Conservation (phyloP, 2,888 invertebrate genomes). For the Geophilus truncorum region DNA sequence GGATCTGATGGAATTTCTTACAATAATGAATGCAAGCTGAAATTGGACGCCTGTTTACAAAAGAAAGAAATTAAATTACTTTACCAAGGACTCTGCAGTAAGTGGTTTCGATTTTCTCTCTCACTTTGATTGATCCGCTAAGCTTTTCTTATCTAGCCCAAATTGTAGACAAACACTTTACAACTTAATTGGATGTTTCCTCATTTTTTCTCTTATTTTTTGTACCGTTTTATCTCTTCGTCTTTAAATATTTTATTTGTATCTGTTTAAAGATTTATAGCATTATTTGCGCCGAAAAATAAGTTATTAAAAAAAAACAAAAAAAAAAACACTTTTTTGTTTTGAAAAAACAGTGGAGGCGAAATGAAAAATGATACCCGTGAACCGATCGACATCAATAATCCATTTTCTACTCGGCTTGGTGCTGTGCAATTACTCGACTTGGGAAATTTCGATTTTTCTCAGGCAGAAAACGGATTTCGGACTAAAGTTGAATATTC, state of each 20-base stretch:
- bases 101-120: conserved; percentile 50
- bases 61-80: conserved; percentile 67
- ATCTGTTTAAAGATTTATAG: too few species aligned
- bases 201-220: too few species aligned
- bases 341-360: neutral
- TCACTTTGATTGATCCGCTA: neutral
- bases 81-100: conserved; percentile 80
- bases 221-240: neutral
- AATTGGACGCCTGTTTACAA: conserved; percentile 71
- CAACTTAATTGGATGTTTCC: too few species aligned
- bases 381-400: neutral
- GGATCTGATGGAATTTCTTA: conserved; percentile 51
- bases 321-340: too few species aligned
- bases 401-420: neutral
- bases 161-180: neutral
- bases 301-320: too few species aligned
- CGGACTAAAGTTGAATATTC: neutral
- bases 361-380: neutral
- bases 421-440: neutral
- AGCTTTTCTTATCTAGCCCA: neutral
- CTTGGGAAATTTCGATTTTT: neutral
- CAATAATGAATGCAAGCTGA: conserved; percentile 75
- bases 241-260: too few species aligned
- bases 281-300: too few species aligned
- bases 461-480: neutral